Conservation (phyloP, 2,113 vertebrate genomes). For the Setophaga petechia region DNA sequence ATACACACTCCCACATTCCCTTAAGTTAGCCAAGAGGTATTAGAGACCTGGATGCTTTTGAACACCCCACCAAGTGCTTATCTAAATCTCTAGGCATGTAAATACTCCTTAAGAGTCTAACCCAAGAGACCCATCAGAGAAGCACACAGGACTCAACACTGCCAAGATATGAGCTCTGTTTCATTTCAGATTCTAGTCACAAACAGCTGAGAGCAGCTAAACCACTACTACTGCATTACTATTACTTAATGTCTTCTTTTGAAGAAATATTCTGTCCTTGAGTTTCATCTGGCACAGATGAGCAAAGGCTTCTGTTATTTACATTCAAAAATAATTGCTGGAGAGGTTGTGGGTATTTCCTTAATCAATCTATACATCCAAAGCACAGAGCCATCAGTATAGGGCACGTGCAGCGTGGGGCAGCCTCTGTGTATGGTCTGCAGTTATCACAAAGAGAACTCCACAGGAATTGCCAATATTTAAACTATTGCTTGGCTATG, state of each 20-base stretch:
- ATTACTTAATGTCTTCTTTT: neutral
- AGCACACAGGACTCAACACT: neutral
- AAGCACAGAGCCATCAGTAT: neutral
- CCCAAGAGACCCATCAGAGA: slow-evolving; percentile 15
- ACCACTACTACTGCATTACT: neutral
- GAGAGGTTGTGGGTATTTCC: neutral
- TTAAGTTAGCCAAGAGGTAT: neutral
- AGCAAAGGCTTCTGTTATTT: neutral
- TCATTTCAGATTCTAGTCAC: slow-evolving; percentile 24
- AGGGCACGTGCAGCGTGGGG: neutral
- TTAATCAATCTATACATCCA: neutral
- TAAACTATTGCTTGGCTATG: neutral
- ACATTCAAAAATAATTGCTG: neutral
- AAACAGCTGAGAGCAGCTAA: slow-evolving; percentile 13
- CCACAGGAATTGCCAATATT: neutral
- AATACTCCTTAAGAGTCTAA: slow-evolving; percentile 21
- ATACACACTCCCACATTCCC: neutral
- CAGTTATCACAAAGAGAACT: neutral
- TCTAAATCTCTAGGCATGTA: slow-evolving; percentile 31
- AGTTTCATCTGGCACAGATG: neutral
- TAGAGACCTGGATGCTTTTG: neutral
- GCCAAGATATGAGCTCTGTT: neutral
- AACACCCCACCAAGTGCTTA: neutral
- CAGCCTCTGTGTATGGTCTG: neutral
- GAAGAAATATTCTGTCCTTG: neutral